Base-by-base conservation (phyloP, 1,140 invertebrate genomes). In the Dufourea novaeangliae region DNA sequence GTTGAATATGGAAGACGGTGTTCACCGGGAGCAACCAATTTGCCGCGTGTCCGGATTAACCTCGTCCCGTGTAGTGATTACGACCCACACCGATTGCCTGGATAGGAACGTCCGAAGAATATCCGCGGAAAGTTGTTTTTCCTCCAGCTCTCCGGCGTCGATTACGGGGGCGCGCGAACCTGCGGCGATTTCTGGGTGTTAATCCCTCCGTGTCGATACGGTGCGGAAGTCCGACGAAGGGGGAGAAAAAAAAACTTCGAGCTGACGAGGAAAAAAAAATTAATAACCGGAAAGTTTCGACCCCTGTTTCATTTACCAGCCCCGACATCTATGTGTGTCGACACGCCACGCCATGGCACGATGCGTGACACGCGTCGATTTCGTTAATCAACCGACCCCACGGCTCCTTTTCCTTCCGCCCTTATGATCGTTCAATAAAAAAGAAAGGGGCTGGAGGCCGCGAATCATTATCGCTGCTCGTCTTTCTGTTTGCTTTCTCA, bases 271-370 rank as follows among this genome's bases (percentile, higher is more conserved):
- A n/a, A n/a, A n/a, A 59, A 68, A 71, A 75, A 83, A 80, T 85
- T 84, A 84, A 80, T 84, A 80, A 85, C 78, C 78, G 59, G 69
- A 70, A 85, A 80, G 62, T 84, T 84, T 80, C 62, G 29, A 11
- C n/a, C 56, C 76, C 62, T 72, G 50, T 63, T 67, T 46, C 52
- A 62, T 74, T 81, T 67, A 67, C 34, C n/a, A 8, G 4, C 5
- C 20, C 46, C 10, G 7, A 44, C 70, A 20, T 17, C 4, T 17
- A 34, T 41, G 32, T 20, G 44, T 37, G 37, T 61, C 52, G 69
- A 74, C 71, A 70, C 46, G 54, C n/a, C 59, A 66, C 63, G 50
- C 32, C 63, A 69, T 25, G 59, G 12, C 56, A 54, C 3, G 54
- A 11, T 57, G 72, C 68, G 66, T 46, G 73, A 78, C 67, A 41